Evolutionary conservation across 2,113 vertebrate genomes (phyloP).

Genomic region (Salvelinus namaycush): DNA sequence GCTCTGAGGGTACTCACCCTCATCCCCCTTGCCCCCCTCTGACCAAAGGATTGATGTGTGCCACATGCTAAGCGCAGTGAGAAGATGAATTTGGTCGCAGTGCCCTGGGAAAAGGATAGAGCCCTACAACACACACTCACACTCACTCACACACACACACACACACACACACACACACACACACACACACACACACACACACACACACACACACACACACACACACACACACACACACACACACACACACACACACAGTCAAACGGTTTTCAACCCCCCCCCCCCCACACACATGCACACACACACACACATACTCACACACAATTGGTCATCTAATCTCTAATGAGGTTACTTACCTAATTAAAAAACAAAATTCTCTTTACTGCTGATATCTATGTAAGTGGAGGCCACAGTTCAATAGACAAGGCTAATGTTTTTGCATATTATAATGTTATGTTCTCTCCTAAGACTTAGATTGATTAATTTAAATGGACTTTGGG

Average conservation of each 20-base stretch:
- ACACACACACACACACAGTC: background rate
- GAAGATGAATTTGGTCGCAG: constrained; percentile 53
- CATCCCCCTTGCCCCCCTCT: too few species aligned
- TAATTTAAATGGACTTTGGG: constrained; percentile 14
- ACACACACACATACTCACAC: background rate
- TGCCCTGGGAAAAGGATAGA: constrained; percentile 20
- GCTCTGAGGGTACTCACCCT: too few species aligned
- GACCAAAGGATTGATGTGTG: constrained; percentile 29
- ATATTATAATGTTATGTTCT: constrained; percentile 47
- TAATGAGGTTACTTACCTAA: too few species aligned
- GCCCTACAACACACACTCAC: constrained; percentile 11
- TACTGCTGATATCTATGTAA: constrained; percentile 19
- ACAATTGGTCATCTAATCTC: too few species aligned
- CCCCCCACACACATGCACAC: too few species aligned
- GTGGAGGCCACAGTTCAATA: constrained; percentile 25
- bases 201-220: background rate
- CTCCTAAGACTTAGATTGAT: constrained; percentile 39
- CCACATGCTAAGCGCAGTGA: constrained; percentile 59
- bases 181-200: background rate
- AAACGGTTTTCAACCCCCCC: too few species aligned
- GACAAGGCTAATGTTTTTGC: constrained; percentile 48
- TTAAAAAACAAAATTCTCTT: background rate
- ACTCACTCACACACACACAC: too few species aligned
- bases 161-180: too few species aligned
- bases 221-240: background rate